Base-by-base conservation (phyloP, 1,140 invertebrate species). In the Hypothenemus hampei region DNA sequence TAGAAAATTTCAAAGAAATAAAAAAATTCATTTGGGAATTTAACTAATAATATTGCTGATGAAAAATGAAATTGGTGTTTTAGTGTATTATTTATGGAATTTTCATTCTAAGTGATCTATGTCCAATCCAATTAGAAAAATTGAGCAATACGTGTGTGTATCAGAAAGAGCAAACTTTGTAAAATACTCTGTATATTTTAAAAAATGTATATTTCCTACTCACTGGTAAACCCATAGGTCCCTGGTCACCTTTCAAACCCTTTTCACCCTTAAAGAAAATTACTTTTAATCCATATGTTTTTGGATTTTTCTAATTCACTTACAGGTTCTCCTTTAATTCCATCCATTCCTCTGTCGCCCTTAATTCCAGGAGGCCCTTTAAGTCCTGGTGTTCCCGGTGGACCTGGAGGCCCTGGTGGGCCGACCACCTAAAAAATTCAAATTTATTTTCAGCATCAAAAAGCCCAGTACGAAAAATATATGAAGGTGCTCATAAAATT, bases 171-270 rank as follows among this genome's bases (percentile, higher is more conserved):
- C n/a, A n/a, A n/a, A n/a, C n/a, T n/a, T n/a, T n/a, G n/a, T n/a
- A n/a, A n/a, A n/a, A n/a, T n/a, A n/a, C n/a, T n/a, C n/a, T n/a
- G n/a, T n/a, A n/a, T n/a, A n/a, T n/a, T n/a, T n/a, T n/a, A n/a
- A n/a, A n/a, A n/a, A n/a, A n/a, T 15, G 10, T 15, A 37, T 35
- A 15, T 39, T 18, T 21, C 33, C 6, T 54, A 87, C 87, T 84
- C 84, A 94, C 93, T 64, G 93, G 93, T 69, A 96, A 77, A 70
- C 93, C 93, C 89, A 96, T 95, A 41, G 91, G 91, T 64, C 93
- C 93, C 41, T 87, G 83, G 75, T 93, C 89, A 46, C 93, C 93
- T 75, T 89, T 92, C 40, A 81, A 78, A 45, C 92, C 93, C 75
- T 91, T 90, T 60, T 89, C 86, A 61, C 93, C 93, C 91, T 96